These are phyloP conservation scores for Helleia helle DNA, from an alignment of 2,888 invertebrate genomes.

Conservation along the genomic window DNA sequence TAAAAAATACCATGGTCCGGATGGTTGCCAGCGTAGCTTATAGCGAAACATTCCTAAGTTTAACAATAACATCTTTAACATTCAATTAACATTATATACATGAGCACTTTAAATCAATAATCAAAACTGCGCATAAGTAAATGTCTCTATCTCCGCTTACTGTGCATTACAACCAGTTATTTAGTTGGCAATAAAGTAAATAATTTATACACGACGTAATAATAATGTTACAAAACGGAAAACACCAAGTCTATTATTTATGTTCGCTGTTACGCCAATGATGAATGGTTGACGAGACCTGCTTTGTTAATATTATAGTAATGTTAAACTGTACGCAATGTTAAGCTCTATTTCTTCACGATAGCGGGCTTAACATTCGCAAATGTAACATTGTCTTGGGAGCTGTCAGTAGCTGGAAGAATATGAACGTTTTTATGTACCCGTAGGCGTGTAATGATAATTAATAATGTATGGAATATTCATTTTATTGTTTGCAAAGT, in stretches of 20 bases:
- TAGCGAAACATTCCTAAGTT: no score
- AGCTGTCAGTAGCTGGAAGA: constrained; percentile 15
- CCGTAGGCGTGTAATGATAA: constrained; percentile 20
- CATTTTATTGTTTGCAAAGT: constrained; percentile 19
- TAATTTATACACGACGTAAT: constrained; percentile 12
- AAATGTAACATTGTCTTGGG: constrained; percentile 7
- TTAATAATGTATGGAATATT: constrained; percentile 22
- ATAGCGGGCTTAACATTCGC: not conserved
- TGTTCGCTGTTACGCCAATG: constrained; percentile 42
- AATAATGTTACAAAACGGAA: constrained; percentile 31
- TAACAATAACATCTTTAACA: no score
- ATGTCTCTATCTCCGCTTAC: not conserved
- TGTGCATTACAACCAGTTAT: not conserved
- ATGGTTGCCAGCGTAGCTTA: no score
- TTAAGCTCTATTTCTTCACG: not conserved
- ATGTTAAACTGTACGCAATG: no score
- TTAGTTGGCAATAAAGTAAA: constrained; percentile 9
- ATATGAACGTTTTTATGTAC: constrained; percentile 18
- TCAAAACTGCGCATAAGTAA: no score
- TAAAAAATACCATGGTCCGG: no score
- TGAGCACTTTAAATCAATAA: no score
- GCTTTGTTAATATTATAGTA: constrained; percentile 9
- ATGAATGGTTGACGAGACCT: constrained; percentile 36
- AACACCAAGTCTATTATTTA: constrained; percentile 47
- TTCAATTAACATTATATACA: no score